These are phyloP conservation scores for Ectropis crepuscularia DNA, from an alignment of 2,888 invertebrate species.

Conservation along the genomic window DNA sequence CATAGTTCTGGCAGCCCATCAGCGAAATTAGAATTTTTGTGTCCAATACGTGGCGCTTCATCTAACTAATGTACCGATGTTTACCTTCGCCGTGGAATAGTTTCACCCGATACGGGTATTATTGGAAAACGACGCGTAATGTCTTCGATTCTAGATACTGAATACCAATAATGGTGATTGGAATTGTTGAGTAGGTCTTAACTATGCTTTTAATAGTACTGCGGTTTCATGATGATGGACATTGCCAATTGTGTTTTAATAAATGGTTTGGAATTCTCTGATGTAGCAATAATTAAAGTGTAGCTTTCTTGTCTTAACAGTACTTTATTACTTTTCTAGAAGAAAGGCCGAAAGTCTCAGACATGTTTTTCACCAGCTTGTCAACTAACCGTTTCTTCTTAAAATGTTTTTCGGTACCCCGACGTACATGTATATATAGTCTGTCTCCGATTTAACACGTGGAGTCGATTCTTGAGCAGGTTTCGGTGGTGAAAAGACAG, in stretches of 20 bases:
- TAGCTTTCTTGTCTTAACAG: too few relatives aligned
- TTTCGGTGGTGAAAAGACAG: neutral
- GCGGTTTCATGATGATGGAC: neutral
- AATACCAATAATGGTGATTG: constrained; percentile 16
- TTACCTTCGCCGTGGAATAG: constrained; percentile 12
- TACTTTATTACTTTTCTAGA: too few relatives aligned
- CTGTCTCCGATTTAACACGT: constrained; percentile 19
- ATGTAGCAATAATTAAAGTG: too few relatives aligned
- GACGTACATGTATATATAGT: constrained; percentile 58
- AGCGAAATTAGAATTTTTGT: constrained; percentile 22
- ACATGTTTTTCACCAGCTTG: neutral
- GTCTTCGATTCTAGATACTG: constrained; percentile 17
- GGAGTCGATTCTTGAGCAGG: neutral
- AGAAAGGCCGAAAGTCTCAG: too few relatives aligned
- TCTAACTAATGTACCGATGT: constrained; percentile 15
- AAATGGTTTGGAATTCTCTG: too few relatives aligned
- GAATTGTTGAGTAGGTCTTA: neutral
- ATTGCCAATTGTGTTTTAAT: too few relatives aligned
- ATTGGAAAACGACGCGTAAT: constrained; percentile 13
- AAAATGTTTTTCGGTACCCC: constrained; percentile 59
- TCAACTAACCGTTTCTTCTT: neutral
- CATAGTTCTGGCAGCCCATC: constrained; percentile 10
- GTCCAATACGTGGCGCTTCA: constrained; percentile 6
- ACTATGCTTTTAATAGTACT: neutral
- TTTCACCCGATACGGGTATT: constrained; percentile 3